Base-by-base conservation (phyloP, 2,113 vertebrate genomes). In the Glareola pratincola region DNA sequence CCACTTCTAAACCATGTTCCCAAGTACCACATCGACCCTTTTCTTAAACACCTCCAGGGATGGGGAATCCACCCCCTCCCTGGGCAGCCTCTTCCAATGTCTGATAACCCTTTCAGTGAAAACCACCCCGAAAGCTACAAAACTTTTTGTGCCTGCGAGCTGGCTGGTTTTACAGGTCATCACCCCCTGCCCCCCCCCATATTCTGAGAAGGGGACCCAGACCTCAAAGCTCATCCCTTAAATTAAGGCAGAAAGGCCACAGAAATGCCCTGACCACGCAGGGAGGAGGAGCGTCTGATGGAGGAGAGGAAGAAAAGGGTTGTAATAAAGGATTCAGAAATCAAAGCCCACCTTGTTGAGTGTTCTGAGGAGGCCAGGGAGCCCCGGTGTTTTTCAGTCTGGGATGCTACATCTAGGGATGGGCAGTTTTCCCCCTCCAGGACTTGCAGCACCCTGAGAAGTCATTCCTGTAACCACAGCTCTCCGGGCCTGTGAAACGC, bases 341-440 rank as follows among this genome's bases (percentile, higher is more conserved):
- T 29, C n/a, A 8, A 51, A 88, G 16, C 26, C 23, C 73, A 41
- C 1, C 12, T 48, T 6, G 8, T 2, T 51, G 67, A 62, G 50
- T 48, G n/a, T 34, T 81, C 14, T 41, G 72, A 27, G 72, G 43
- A 30, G 43, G 41, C 12, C 11, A 32, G 11, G 18, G 59, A 69
- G 5, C 34, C 48, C n/a, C 1, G 1, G 22, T 19, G 37, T 0
- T n/a, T 54, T 76, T 76, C 4, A n/a, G 2, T 13, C 17, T 6
- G 45, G 37, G 32, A 37, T 27, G 3, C 54, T 69, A 63, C 32
- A 4, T 8, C 14, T 41, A 6, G 37, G 60, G 8, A 77, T 48
- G 16, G 10, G 51, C 32, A n/a, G 21, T 15, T 34, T 41, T 30
- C 48, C 13, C 36, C 36, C 0, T 1, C 10, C 6, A 64, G n/a